Base-by-base conservation (phyloP, 1,140 invertebrate species). In the Holcopasites calliopsidis region DNA sequence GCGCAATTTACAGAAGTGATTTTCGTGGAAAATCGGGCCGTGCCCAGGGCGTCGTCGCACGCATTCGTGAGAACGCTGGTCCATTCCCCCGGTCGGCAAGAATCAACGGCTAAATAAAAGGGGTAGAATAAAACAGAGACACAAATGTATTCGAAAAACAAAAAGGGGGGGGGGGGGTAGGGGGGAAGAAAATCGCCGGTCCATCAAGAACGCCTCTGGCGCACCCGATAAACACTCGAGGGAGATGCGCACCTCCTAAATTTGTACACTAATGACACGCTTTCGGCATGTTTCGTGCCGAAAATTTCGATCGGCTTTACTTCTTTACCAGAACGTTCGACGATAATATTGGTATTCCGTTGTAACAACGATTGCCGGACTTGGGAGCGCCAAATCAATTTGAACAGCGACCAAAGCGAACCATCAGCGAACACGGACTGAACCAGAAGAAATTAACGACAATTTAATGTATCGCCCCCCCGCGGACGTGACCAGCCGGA, bases 1-100 rank as follows among this genome's bases (percentile, higher is more conserved):
- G 54, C 72, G 38, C 52, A 81, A 77, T 81, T 83, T 82, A 21
- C 58, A 73, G 54, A 74, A 82, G 78, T 77, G 69, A 77, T 77
- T 78, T 81, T 82, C 75, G 57, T 73, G 69, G 69, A 82, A 82
- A 82, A 74, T 50, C 58, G 38, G 61, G 26, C 26, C 47, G 74
- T 33, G 80, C 79, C 75, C 44, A 65, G 33, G 64, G 79, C 74
- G 76, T 54, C 57, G 55, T 23, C 74, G 35, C 42, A 13, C 52
- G 33, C 33, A 74, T 78, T 77, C 69, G 69, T 82, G 75, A 58
- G 69, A 81, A 81, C 64, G 18, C 21, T 16, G n/a, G 18, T 65
- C 31, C 49, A 76, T 62, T 80, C 62, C 64, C n/a, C 21, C n/a
- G 33, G 11, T 10, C 55, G 44, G 31, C 38, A 66, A 28, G 49